Conservation (phyloP, 2,113 vertebrate species). For the Chionis minor region DNA sequence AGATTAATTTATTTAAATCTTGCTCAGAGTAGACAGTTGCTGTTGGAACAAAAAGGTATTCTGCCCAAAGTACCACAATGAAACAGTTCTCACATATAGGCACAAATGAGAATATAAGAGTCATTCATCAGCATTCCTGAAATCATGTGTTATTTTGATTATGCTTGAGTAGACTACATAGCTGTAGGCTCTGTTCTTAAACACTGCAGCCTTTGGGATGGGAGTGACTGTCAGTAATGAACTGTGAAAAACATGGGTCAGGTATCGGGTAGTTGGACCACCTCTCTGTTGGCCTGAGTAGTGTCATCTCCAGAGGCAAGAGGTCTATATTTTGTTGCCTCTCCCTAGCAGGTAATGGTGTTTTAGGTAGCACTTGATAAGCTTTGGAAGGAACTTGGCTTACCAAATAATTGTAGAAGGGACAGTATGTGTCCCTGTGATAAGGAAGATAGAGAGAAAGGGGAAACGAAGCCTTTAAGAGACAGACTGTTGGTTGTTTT, state of each 20-base stretch:
- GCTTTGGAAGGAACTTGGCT: background rate
- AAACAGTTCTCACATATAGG: rapidly evolving
- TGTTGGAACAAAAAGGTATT: background rate
- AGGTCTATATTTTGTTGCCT: background rate
- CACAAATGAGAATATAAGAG: background rate
- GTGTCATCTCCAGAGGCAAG: background rate
- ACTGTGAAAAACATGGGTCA: background rate
- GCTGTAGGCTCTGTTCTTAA: background rate
- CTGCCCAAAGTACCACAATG: background rate
- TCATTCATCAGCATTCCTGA: background rate
- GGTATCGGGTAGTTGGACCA: background rate
- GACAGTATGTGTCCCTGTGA: background rate
- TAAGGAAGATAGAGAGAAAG: background rate
- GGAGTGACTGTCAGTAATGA: background rate
- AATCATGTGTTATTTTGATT: background rate
- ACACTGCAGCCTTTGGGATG: background rate
- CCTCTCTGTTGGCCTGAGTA: background rate
- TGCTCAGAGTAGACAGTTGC: background rate
- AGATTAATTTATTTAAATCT: background rate
- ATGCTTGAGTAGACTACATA: background rate
- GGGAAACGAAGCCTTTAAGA: background rate
- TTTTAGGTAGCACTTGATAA: background rate
- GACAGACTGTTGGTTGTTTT: background rate
- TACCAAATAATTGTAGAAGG: background rate
- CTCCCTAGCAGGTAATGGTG: background rate